Conservation (phyloP, 2,797 vertebrate genomes). For the Acrocephalus scirpaceus region DNA sequence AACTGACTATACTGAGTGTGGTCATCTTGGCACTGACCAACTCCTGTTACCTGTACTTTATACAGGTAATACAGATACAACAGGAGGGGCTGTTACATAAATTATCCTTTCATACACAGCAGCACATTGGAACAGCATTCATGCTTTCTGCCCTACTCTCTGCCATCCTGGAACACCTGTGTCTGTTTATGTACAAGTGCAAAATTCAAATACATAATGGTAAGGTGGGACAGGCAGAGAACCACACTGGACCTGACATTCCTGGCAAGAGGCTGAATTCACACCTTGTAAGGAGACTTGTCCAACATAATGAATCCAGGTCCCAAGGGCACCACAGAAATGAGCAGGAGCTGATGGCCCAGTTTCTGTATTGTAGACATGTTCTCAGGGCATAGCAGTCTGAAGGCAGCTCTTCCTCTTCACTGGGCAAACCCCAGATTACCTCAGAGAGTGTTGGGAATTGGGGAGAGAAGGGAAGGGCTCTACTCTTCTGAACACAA, state of each 20-base stretch:
- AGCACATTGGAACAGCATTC: neutral
- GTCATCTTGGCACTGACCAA: neutral
- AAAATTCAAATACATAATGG: neutral
- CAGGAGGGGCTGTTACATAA: neutral
- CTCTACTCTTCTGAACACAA: neutral
- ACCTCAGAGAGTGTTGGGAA: fast-evolving
- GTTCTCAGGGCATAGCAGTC: neutral
- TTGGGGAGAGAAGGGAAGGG: neutral
- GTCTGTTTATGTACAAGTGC: neutral
- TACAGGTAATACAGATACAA: neutral
- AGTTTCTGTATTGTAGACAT: neutral
- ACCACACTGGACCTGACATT: neutral
- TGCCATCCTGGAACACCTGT: neutral
- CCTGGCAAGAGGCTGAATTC: neutral
- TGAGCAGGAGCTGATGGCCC: neutral
- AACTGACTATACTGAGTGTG: neutral
- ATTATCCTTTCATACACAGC: neutral
- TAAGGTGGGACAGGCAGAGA: neutral
- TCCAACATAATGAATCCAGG: neutral
- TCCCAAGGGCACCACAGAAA: neutral
- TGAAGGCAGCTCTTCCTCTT: neutral
- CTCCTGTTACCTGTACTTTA: neutral
- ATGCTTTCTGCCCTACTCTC: neutral
- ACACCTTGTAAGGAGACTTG: neutral
- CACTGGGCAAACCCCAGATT: neutral